Evolutionary conservation across 2,113 vertebrate genomes (phyloP).

Genomic region (Poecile atricapillus): DNA sequence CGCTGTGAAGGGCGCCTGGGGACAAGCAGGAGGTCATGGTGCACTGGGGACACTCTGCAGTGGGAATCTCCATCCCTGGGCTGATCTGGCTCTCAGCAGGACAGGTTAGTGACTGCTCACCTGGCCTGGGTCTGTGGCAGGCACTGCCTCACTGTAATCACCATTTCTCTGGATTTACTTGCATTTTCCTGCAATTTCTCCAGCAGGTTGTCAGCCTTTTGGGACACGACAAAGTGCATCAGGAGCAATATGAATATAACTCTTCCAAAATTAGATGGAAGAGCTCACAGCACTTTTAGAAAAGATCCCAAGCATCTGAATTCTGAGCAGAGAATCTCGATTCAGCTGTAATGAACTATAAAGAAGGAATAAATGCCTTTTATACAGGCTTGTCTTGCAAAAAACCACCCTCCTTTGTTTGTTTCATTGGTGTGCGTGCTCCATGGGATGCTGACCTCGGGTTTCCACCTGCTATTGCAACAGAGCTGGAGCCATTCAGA

Average conservation of each 20-base stretch:
- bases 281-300: background rate
- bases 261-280: background rate
- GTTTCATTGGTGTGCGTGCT: background rate
- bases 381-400: background rate
- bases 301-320: background rate
- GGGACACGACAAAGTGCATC: background rate
- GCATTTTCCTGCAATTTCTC: background rate
- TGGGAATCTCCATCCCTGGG: background rate
- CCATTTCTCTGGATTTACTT: background rate
- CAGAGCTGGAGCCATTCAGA: background rate
- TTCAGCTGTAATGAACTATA: background rate
- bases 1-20: background rate
- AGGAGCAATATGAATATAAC: background rate
- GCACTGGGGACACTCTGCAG: background rate
- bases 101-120: fast-evolving
- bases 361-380: background rate
- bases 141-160: background rate
- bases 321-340: background rate
- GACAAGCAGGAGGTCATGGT: fast-evolving
- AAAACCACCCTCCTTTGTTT: background rate
- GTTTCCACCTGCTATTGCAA: background rate
- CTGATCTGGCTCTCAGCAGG: background rate
- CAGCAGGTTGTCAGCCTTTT: background rate
- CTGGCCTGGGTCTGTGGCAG: fast-evolving
- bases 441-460: background rate